A percentile compares a stretch with the other conserved stretches of the same genome.
Conservation (phyloP, 2,797 vertebrate genomes). For the Falco columbarius region DNA sequence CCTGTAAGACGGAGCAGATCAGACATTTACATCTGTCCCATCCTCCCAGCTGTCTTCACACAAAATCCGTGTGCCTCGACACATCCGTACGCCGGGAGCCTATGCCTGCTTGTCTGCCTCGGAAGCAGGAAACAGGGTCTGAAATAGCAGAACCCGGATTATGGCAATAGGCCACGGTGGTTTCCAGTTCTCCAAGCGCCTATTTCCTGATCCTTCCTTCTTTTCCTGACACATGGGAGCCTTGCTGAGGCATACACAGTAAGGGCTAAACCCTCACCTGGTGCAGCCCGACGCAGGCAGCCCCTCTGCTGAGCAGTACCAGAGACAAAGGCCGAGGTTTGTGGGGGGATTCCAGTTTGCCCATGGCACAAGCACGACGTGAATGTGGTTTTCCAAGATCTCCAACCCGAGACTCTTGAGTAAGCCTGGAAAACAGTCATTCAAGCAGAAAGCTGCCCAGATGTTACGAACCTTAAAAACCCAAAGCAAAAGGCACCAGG, state of each 20-base stretch:
- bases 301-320: neutral
- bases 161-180: neutral
- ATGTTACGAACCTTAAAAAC: neutral
- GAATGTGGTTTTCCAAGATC: neutral
- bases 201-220: neutral
- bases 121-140: neutral
- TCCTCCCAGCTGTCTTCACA: conserved; percentile 8
- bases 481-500: neutral
- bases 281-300: neutral
- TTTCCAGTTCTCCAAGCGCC: neutral
- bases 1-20: neutral
- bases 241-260: neutral
- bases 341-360: neutral
- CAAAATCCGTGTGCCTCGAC: neutral
- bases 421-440: neutral
- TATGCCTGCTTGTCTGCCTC: neutral
- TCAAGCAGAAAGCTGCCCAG: neutral
- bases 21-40: conserved; percentile 19
- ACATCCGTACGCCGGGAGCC: neutral
- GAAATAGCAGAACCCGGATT: neutral
- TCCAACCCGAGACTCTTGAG: neutral
- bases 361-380: neutral
- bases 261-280: neutral
- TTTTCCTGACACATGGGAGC: neutral
- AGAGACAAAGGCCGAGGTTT: neutral